Base-by-base conservation (phyloP, 2,888 invertebrate species). In the Sicus ferrugineus region DNA sequence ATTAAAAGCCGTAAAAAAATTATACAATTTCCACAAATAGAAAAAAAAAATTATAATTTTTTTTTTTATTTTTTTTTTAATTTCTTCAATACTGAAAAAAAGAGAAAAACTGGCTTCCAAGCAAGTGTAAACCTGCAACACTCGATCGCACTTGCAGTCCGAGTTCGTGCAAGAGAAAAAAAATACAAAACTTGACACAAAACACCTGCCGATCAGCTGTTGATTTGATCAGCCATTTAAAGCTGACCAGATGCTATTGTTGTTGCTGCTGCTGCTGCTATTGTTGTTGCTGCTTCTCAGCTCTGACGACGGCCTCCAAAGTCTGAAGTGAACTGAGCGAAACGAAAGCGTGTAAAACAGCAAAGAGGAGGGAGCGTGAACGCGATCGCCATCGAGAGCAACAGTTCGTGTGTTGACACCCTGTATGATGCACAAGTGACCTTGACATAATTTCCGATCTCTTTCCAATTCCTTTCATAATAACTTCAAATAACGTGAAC, bases 401-500 rank as follows among this genome's bases (percentile, higher is more conserved):
- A 52, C 31, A 64, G 50, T 19, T 28, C 30, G 63, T 31, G 19
- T 52, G 21, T 30, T 34, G n/a, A 14, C 21, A 19, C 28, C 3
- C 28, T 34, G 52, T 46, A 28, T 59, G 34, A 48, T 46, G 31
- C 30, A 46, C 58, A 58, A 46, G 23, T 31, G 67, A 67, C 67
- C 67, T 67, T 67, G 67, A 67, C 67, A 67, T 42, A 46, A 67
- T 58, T 67, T 67, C 28, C 48, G 19, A 30, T 16, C n/a, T 46
- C 30, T 63, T 50, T 16, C 26, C 21, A 48, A 30, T 26, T 11
- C 9, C 46, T 42, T 31, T 62, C 2, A 62, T 30, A 26, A 48
- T 52, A 23, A 28, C 14, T 65, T 31, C 54, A 34, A 19, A 65
- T 30, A 31, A 46, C 46, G 46, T n/a, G n/a, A n/a, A n/a, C n/a